Evolutionary conservation across 2,888 invertebrate species (phyloP).

Genomic region (Lasius platythorax): DNA sequence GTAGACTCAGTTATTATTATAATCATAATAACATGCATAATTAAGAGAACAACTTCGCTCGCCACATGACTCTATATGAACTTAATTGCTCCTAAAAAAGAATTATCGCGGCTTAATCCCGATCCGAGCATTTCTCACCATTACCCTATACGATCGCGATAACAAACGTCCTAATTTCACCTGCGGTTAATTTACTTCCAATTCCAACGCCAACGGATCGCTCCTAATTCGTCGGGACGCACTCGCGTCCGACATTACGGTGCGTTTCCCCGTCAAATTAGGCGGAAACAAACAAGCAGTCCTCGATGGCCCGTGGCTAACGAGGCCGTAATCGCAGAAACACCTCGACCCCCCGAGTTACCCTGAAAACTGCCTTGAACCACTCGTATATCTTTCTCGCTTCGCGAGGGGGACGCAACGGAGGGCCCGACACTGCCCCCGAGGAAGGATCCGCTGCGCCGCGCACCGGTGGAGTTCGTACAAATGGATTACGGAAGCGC

Average conservation of each 20-base stretch:
- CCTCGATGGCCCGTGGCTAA: conserved; percentile 74
- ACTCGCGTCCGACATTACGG: conserved; percentile 42
- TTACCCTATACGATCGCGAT: conserved; percentile 39
- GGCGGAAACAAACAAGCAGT: conserved; percentile 72
- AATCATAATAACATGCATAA: conserved; percentile 12
- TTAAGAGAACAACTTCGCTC: conserved; percentile 28
- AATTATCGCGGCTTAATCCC: conserved; percentile 39
- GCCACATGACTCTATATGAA: conserved; percentile 13
- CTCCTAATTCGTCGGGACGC: conserved; percentile 12
- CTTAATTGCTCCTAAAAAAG: not conserved
- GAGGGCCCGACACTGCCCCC: conserved; percentile 57
- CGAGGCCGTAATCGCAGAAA: conserved; percentile 79
- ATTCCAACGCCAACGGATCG: conserved; percentile 22
- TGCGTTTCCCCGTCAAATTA: conserved; percentile 70
- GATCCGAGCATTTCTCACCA: conserved; percentile 8
- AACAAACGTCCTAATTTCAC: conserved; percentile 30
- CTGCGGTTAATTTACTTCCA: conserved; percentile 33
- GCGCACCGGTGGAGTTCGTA: conserved; percentile 65
- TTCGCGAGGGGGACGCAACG: conserved; percentile 7
- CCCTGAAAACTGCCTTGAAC: conserved; percentile 59
- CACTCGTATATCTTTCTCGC: conserved; percentile 47
- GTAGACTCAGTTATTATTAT: conserved; percentile 7
- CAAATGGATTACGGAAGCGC: conserved; percentile 80
- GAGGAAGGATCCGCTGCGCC: conserved; percentile 45
- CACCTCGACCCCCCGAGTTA: conserved; percentile 69